These are phyloP conservation scores for Brachionichthys hirsutus DNA, from an alignment of 2,113 vertebrate genomes.

Conservation along the genomic window DNA sequence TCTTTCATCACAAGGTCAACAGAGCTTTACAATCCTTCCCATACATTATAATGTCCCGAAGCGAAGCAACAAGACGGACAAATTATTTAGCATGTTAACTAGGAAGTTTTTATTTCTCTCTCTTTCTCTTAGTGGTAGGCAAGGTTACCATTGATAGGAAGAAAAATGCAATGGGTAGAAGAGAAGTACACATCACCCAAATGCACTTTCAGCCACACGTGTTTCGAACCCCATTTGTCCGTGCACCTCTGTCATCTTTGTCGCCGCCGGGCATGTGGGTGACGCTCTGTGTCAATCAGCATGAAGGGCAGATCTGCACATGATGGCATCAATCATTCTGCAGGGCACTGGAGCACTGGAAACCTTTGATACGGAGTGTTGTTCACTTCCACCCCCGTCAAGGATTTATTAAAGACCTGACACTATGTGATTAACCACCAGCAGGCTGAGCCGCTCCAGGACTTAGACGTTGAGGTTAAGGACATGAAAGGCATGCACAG, in stretches of 20 bases:
- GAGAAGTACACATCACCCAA: conserved; percentile 1
- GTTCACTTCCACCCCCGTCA: conserved; percentile 72
- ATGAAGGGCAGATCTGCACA: conserved; percentile 64
- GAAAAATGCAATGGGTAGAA: conserved; percentile 36
- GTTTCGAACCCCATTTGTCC: conserved; percentile 18
- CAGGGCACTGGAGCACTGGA: conserved; percentile 66
- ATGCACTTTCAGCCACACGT: conserved; percentile 4
- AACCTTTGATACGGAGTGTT: conserved; percentile 80
- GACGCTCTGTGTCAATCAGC: conserved; percentile 48
- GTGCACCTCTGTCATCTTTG: conserved; percentile 14
- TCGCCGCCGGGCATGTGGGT: conserved; percentile 25
- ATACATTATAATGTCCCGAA: conserved; percentile 42
- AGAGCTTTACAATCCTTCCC: conserved; percentile 37
- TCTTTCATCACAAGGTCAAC: conserved; percentile 24
- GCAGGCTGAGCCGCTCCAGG: conserved; percentile 48
- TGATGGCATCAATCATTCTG: conserved; percentile 70
- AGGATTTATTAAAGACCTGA: conserved; percentile 78
- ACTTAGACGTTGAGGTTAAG: conserved; percentile 39
- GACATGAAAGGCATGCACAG: conserved; percentile 40
- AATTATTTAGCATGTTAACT: conserved; percentile 64
- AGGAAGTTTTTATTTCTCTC: conserved; percentile 46
- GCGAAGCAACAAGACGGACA: conserved; percentile 39
- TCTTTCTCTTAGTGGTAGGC: conserved; percentile 38
- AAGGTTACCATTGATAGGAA: conserved; percentile 57
- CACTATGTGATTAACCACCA: conserved; percentile 67